Evolutionary conservation across 2,113 vertebrate species (phyloP), one percentile per base, ranked within the genome.

Genomic region (Limanda limanda): DNA sequence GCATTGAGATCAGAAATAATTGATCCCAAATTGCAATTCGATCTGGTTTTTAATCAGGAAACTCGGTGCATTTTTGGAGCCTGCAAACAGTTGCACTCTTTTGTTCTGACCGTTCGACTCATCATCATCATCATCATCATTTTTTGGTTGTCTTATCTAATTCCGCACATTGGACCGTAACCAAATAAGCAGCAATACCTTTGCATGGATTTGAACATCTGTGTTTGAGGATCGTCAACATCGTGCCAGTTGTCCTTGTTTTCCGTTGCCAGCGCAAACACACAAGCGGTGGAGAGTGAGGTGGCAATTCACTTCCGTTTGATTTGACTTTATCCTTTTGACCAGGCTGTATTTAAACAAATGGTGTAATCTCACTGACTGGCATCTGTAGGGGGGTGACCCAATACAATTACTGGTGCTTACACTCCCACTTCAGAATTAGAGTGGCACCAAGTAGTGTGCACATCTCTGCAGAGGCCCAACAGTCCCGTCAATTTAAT

Each of bases 151-250:
- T 71, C 69, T 86, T 79, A 83, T 91, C 83, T 72, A 72, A 72
- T 74, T 81, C 67, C 37, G 69, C 78, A 88, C 74, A 80, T 58
- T 87, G 87, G 83, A 82, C 70, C 10, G 12, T 35, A 68, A 88
- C 86, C 83, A 84, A 81, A 79, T 80, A 61, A 83, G 81, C 81
- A 78, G 75, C 81, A 68, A 88, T 88, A 89, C 92, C 90, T 88
- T 86, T 84, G 87, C 83, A 81, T 65, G 80, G 68, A 89, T 94
- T 93, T 93, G 90, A 92, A 93, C 93, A 94, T 93, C 92, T 94
- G 93, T 91, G 86, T 93, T 93, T 94, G 91, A 76, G 76, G 71
- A 87, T 74, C 59, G 90, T 87, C 88, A 87, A 85, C 68, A 84
- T 70, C 67, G 59, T 83, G 85, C 86, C 91, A 91, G 88, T 89